Base-by-base conservation (phyloP, 2,888 invertebrate genomes). In the Galerucella pusilla region DNA sequence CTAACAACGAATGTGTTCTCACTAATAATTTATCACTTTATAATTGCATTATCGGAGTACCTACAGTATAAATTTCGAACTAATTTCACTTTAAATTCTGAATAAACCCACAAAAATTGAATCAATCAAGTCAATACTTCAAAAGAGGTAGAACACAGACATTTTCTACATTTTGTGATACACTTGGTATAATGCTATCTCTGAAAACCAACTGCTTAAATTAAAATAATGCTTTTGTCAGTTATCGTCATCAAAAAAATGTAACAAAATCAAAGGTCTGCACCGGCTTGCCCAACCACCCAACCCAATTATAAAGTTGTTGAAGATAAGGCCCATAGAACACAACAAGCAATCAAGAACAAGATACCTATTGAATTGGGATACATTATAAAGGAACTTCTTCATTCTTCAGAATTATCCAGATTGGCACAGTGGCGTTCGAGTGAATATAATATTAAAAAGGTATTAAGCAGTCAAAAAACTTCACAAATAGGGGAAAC, bases 231-330 rank as follows among this genome's bases (percentile, higher is more conserved):
- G 59, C 46, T 66, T 66, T 66, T 72, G 66, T 66, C 66, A 72
- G 66, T 72, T 59, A 67, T 67, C 59, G 72, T 46, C 28, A 60
- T 35, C 16, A 20, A 45, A 66, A 60, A 72, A 72, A 45, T n/a
- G 65, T 42, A 46, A 71, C 25, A 45, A 59, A 71, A 66, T 71
- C 65, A 72, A 72, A 72, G 72, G 60, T 59, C 57, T 20, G 16
- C 60, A 72, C 72, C 72, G 72, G 10, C 60, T 46, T 25, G 65
- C 64, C 69, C 54, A 66, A 63, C 70, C 49, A 73, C 49, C 73
- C 74, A 64, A 65, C 68, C 77, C 76, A 79, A 79, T 80, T 79
- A 75, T 77, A 78, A 77, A 77, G 80, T 68, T 75, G 76, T 78
- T 75, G 74, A 66, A 77, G 77, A 73, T 75, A 79, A 78, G 72